Evolutionary conservation across 2,888 invertebrate genomes (phyloP).

Genomic region (Melinopterus prodromus): DNA sequence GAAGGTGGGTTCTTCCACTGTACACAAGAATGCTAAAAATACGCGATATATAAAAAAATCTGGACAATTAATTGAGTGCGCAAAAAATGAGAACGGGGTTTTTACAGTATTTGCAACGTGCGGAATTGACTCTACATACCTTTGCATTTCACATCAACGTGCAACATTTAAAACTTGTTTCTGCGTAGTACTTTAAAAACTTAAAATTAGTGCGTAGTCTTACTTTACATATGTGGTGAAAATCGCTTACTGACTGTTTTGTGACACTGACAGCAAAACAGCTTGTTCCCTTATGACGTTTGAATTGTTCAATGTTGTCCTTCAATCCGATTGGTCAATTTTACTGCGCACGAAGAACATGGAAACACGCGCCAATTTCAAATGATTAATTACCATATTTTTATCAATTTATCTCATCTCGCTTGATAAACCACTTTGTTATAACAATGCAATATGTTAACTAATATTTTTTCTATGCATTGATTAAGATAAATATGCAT

Average conservation of each 20-base stretch:
- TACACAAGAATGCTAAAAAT: conserved; percentile 18
- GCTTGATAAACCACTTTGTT: background rate
- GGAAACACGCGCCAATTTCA: background rate
- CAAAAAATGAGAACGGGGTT: conserved; percentile 15
- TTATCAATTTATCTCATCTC: background rate
- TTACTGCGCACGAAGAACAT: background rate
- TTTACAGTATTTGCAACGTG: conserved; percentile 13
- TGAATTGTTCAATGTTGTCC: conserved; percentile 38
- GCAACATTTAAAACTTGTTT: conserved; percentile 40
- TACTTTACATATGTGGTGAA: conserved; percentile 34
- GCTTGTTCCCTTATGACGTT: conserved; percentile 33
- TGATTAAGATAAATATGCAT: background rate
- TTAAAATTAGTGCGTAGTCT: conserved; percentile 40
- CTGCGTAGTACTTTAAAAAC: conserved; percentile 26
- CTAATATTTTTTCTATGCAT: background rate
- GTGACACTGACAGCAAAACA: conserved; percentile 31
- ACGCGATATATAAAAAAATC: conserved; percentile 11
- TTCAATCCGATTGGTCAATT: conserved; percentile 26
- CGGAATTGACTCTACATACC: conserved; percentile 24
- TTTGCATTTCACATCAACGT: conserved; percentile 42
- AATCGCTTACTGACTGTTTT: conserved; percentile 25
- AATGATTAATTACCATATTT: background rate
- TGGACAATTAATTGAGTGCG: background rate
- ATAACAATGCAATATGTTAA: background rate
- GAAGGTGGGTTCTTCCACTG: background rate